Percentiles rank a stretch among this genome's conserved stretches.
Evolutionary conservation across 1,140 invertebrate species (phyloP).

Genomic region (Bombus superbus): DNA sequence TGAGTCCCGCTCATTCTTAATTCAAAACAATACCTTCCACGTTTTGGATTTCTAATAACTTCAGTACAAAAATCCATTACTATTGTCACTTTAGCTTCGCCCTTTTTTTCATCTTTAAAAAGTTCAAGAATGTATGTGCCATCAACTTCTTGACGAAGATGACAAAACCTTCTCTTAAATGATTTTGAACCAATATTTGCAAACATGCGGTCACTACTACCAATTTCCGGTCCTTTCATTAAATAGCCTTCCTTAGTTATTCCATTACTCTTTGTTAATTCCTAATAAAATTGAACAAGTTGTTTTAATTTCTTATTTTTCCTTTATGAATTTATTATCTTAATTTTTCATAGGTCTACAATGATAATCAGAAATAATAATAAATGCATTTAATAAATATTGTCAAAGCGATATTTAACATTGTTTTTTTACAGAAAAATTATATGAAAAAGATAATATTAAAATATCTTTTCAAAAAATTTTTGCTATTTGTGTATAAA

Average conservation of each 20-base stretch:
- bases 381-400: neutral
- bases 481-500: too few relatives aligned
- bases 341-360: neutral
- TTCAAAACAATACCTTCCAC: constrained; percentile 94
- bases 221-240: constrained; percentile 94
- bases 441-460: neutral
- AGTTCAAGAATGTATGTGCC: constrained; percentile 95
- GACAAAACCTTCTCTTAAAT: constrained; percentile 95
- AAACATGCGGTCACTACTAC: constrained; percentile 91
- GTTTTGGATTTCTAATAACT: constrained; percentile 92
- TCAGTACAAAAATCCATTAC: constrained; percentile 96
- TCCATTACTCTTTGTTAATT: constrained; percentile 85
- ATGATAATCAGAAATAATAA: neutral
- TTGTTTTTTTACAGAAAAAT: neutral
- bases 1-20: constrained; percentile 91
- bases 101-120: constrained; percentile 96
- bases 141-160: constrained; percentile 93
- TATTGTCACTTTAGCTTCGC: constrained; percentile 94
- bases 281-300: constrained; percentile 69
- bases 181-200: constrained; percentile 93
- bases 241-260: constrained; percentile 95
- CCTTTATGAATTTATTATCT: neutral
- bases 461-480: neutral
- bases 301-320: constrained; percentile 26
- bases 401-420: neutral